Conservation (phyloP, 2,888 invertebrate species). For the Tetragnatha montana region DNA sequence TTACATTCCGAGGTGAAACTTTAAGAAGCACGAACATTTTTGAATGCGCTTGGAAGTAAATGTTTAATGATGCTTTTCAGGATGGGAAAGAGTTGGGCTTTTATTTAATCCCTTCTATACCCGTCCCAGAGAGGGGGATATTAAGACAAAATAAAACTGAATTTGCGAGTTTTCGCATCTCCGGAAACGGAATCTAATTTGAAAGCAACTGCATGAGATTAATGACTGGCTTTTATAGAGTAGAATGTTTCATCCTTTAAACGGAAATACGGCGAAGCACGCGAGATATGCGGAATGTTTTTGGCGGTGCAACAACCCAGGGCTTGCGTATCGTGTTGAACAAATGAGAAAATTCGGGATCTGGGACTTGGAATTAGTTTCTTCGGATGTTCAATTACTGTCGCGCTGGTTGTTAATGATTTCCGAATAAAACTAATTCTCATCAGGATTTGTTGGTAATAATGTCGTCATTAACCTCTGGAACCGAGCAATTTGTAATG, state of each 20-base stretch:
- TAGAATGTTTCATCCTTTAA: not conserved
- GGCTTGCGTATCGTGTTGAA: not conserved
- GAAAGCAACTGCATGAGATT: conserved; percentile 9
- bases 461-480: not conserved
- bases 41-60: not conserved
- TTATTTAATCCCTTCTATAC: conserved; percentile 22
- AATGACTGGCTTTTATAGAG: conserved; percentile 6
- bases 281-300: conserved; percentile 10
- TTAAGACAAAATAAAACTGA: conserved; percentile 7
- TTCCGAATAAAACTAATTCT: not conserved
- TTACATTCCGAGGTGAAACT: not conserved
- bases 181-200: conserved; percentile 20
- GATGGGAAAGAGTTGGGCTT: not conserved
- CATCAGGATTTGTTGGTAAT: not conserved
- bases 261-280: not conserved
- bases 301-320: not conserved
- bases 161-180: conserved; percentile 5
- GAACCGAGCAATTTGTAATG: no score
- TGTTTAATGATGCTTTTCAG: conserved; percentile 7
- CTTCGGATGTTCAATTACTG: not conserved
- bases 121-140: not conserved
- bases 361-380: not conserved
- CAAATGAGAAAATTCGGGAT: not conserved
- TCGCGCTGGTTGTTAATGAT: not conserved
- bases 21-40: not conserved